Base-by-base conservation (phyloP, 35 echinoderm and acorn worm species). In the Chiridota heheva region DNA sequence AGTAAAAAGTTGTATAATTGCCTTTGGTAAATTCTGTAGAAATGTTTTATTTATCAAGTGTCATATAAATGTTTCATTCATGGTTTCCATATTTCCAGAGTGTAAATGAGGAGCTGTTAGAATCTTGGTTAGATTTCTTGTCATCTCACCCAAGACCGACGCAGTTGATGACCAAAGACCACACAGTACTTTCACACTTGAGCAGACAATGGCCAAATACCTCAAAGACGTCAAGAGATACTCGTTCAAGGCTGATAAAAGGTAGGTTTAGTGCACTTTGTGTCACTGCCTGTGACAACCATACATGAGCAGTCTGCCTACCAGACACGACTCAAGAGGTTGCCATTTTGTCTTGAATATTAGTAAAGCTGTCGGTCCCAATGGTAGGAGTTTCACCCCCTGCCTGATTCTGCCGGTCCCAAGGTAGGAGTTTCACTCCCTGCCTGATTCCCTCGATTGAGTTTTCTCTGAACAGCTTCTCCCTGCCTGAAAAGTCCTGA, bases 201-300 rank as follows among this genome's bases (percentile, higher is more conserved):
- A 98, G 51, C 79, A 86, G 57, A 72, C 79, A 34, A 60, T 98
- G 82, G 35, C 69, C 17, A 98, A 69, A 64, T 62, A 88, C 40
- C 80, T 88, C 34, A 98, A 84, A 67, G 95, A 91, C 38, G 95
- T 98, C 78, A 88, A 88, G 41, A 84, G 70, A 28, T 20, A 88
- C 1, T 84, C 88, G 27, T 83, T 98, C 68, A 98, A 98, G 47
- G 95, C 95, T 49, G 95, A 98, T 73, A 98, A 98, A 73, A 88
- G 95, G 95, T 98, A 69, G 32, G 35, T 8, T 33, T 18, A 34
- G 76, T 5, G 22, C 13, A 2, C 10, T 53, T n/a, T n/a, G n/a
- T 2, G 2, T 36, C 65, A 8, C 5, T 17, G 28, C 18, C 40
- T 5, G 2, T 31, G 35, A 7, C 29, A n/a, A n/a, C n/a, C n/a